Base-by-base conservation (phyloP, 2,797 vertebrate species). In the Acanthis flammea region DNA sequence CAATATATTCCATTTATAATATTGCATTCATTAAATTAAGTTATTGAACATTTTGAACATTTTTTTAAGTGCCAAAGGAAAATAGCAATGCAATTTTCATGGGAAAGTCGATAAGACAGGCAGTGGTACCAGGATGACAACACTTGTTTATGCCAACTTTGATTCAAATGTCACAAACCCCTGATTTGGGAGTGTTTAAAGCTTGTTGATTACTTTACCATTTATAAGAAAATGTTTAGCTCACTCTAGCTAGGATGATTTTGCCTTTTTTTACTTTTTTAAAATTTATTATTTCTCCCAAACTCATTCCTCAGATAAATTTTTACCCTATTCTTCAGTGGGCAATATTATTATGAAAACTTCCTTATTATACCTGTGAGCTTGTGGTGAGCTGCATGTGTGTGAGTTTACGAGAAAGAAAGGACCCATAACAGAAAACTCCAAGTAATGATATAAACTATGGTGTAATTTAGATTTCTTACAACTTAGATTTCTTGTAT, bases 1-100 rank as follows among this genome's bases (percentile, higher is more conserved):
- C 97, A 98, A 92, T 97, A 98, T 97, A 98, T 98, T 98, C 97
- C 92, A 91, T 97, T 98, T 97, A 94, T 96, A 97, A 97, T 97
- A 98, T 97, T 97, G 96, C 96, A 97, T 97, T 98, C 96, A 98
- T 98, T 97, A 97, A 98, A 98, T 97, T 97, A 98, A 98, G 97
- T 93, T 95, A 97, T 95, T 97, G 96, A 97, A 96, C 83, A 96
- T 96, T 97, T 97, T 86, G 94, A 97, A 94, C 31, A 54, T 80
- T 96, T 97, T 97, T 97, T 97, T 94, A 96, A 97, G 96, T 97
- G 96, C 95, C 96, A 96, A 97, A 97, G 78, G 94, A 98, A 98
- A 97, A 98, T 97, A 97, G 95, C 98, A 97, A 98, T 97, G 93
- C 97, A 97, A 97, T 98, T 98, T 97, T 77, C 91, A 96, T 86